Percentiles rank a stretch among this genome's conserved stretches.
phyloP scores from a whole-genome alignment of 2,113 vertebrate genomes.

The Rhegmatorhina hoffmannsi region DNA sequence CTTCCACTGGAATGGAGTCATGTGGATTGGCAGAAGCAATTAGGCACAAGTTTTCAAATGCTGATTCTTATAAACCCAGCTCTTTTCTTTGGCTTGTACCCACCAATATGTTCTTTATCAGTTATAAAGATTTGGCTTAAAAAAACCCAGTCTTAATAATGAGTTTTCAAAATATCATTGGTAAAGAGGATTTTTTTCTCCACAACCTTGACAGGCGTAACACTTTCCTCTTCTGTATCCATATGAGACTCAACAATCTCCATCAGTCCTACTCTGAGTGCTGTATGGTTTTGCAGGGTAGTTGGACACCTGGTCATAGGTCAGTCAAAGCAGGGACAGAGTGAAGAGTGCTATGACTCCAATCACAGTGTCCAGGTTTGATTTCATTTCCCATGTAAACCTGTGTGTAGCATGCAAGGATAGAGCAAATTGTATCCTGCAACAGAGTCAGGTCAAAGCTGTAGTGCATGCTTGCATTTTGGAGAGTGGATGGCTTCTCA shows the following conservation, averaged over 20 bases:
- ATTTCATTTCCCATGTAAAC: neutral
- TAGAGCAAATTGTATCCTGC: neutral
- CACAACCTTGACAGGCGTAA: neutral
- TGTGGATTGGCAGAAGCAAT: neutral
- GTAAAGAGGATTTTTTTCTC: neutral
- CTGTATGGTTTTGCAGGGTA: neutral
- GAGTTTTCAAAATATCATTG: neutral
- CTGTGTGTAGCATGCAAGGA: neutral
- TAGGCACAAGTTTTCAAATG: neutral
- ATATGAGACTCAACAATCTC: neutral
- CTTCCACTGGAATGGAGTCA: neutral
- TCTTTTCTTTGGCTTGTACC: neutral
- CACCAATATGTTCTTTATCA: neutral
- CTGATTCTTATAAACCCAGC: neutral
- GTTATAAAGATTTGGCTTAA: neutral
- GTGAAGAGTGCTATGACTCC: neutral
- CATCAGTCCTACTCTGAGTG: neutral
- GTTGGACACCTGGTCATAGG: neutral
- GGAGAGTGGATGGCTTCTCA: neutral
- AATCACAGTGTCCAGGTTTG: neutral
- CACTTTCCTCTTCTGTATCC: neutral
- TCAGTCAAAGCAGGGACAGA: neutral
- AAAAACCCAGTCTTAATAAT: fast-evolving
- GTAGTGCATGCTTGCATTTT: neutral
- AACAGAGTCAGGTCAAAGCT: neutral